These are phyloP conservation scores for Cephonodes hylas DNA, from an alignment of 2,888 invertebrate species.

Conservation along the genomic window DNA sequence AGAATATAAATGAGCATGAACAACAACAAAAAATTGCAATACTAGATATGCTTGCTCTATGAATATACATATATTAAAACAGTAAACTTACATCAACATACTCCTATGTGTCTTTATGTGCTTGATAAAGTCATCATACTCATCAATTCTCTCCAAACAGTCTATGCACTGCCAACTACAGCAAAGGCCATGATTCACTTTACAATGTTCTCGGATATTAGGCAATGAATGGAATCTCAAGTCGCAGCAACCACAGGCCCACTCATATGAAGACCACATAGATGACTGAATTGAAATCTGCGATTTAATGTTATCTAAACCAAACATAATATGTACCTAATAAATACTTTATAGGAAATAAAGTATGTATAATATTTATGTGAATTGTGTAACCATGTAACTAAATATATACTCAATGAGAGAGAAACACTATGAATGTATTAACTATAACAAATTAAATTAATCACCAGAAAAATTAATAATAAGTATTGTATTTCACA, in stretches of 20 bases:
- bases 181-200: background rate
- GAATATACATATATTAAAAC: background rate
- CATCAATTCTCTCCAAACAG: background rate
- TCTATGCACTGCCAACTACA: background rate
- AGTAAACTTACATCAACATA: background rate
- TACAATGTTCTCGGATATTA: background rate
- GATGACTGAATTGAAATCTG: background rate
- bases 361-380: too few species aligned
- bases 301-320: background rate
- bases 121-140: background rate
- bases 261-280: constrained; percentile 4
- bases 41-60: too few species aligned
- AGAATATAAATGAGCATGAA: too few species aligned
- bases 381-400: too few species aligned
- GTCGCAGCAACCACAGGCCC: constrained; percentile 1
- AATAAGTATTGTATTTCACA: too few species aligned
- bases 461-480: too few species aligned
- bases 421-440: too few species aligned
- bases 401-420: too few species aligned
- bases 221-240: background rate
- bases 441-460: too few species aligned
- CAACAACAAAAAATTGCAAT: too few species aligned
- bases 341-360: too few species aligned
- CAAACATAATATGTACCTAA: background rate
- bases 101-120: background rate